These are phyloP conservation scores for Gasteruption jaculator DNA, from an alignment of 2,888 invertebrate species.

Conservation along the genomic window DNA sequence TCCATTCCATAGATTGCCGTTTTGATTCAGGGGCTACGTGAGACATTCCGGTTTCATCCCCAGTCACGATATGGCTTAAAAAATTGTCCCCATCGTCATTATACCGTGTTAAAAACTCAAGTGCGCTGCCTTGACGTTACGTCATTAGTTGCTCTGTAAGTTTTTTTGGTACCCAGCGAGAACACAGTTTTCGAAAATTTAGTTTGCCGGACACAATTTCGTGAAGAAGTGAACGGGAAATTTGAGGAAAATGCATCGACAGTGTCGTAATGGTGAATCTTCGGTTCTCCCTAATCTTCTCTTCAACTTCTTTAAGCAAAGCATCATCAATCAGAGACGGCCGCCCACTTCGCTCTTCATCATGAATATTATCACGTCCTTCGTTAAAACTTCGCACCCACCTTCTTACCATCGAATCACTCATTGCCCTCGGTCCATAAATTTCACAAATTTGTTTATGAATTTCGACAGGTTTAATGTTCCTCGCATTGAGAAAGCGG, in stretches of 20 bases:
- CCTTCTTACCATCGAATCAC: no score
- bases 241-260: constrained; percentile 6
- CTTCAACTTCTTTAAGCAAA: no score
- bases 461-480: no score
- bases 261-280: constrained; percentile 6
- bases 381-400: no score
- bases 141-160: neutral
- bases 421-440: no score
- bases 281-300: constrained; percentile 7
- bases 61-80: constrained; percentile 22
- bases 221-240: constrained; percentile 2
- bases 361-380: no score
- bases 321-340: no score
- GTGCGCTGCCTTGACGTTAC: neutral
- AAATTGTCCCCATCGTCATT: constrained; percentile 23
- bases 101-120: constrained; percentile 15
- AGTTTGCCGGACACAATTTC: constrained; percentile 3
- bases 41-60: constrained; percentile 20
- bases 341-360: no score
- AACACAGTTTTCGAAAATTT: constrained; percentile 3
- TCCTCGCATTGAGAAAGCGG: no score
- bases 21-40: constrained; percentile 18
- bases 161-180: constrained; percentile 12
- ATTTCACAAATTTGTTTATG: no score
- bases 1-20: constrained; percentile 18